Evolutionary conservation across 2,113 vertebrate genomes (phyloP).

Genomic region (Pavo muticus): DNA sequence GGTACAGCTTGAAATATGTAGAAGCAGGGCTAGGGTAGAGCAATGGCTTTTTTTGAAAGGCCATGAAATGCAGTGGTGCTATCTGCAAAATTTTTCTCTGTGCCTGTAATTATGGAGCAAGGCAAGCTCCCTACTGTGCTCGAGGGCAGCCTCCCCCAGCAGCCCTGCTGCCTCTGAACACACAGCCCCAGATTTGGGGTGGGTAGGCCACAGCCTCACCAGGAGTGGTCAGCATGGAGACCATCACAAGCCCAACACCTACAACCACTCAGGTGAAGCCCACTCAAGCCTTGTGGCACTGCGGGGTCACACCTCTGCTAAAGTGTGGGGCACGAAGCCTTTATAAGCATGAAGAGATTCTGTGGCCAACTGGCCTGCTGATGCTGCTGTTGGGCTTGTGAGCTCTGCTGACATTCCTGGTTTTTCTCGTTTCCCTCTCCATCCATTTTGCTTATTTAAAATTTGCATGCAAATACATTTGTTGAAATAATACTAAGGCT

Average conservation of each 20-base stretch:
- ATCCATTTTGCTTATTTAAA: slow-evolving; percentile 39
- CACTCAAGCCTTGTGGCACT: not conserved
- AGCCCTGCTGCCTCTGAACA: not conserved
- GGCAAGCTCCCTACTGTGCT: not conserved
- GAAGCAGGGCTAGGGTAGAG: not conserved
- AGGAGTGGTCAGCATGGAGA: fast-evolving
- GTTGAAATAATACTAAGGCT: not conserved
- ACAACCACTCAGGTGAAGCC: fast-evolving
- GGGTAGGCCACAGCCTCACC: not conserved
- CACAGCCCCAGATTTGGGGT: fast-evolving
- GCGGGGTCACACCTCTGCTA: not conserved
- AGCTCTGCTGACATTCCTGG: not conserved
- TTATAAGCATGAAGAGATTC: not conserved
- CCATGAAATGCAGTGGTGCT: not conserved
- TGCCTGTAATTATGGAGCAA: not conserved
- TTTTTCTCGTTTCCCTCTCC: not conserved
- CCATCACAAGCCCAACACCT: not conserved
- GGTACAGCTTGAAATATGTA: not conserved
- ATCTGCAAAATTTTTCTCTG: slow-evolving; percentile 11
- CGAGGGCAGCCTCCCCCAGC: not conserved
- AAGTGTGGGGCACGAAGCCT: not conserved
- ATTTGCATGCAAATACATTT: slow-evolving; percentile 11
- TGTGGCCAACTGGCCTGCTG: not conserved
- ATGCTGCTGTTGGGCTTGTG: not conserved
- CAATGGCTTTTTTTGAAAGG: not conserved